Evolutionary conservation across 1,140 invertebrate genomes (phyloP).

Genomic region (Penaeus japonicus): DNA sequence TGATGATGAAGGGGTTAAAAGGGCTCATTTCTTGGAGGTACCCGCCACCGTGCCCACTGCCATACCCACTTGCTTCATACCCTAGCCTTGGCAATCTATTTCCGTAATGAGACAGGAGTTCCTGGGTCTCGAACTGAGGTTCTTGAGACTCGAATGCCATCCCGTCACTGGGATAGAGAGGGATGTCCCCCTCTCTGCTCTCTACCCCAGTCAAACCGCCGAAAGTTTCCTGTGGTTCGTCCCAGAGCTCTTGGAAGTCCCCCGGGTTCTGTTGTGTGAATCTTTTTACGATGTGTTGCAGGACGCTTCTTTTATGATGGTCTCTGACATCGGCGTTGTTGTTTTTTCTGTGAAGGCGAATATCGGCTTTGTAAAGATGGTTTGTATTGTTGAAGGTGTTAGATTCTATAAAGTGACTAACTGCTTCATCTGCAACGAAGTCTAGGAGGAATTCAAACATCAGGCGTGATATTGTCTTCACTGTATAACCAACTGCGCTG

Average conservation of each 20-base stretch:
- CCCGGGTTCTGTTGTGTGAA: neutral
- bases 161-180: too few species aligned
- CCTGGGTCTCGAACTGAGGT: too few species aligned
- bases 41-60: neutral
- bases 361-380: neutral
- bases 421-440: neutral
- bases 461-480: neutral
- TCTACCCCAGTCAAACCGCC: neutral
- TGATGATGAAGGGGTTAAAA: slow-evolving; percentile 22
- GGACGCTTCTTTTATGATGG: neutral
- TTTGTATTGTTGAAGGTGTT: slow-evolving; percentile 25
- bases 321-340: neutral
- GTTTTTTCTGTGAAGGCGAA: neutral
- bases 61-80: neutral
- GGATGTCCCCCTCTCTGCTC: neutral
- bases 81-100: neutral
- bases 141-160: too few species aligned
- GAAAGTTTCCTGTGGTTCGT: neutral
- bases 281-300: neutral
- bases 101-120: neutral
- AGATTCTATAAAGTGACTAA: slow-evolving; percentile 21
- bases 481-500: neutral
- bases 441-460: neutral
- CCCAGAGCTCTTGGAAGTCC: neutral
- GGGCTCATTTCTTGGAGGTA: neutral